These are phyloP conservation scores for Dryadula phaetusa DNA, from an alignment of 2,888 invertebrate species.

Conservation along the genomic window DNA sequence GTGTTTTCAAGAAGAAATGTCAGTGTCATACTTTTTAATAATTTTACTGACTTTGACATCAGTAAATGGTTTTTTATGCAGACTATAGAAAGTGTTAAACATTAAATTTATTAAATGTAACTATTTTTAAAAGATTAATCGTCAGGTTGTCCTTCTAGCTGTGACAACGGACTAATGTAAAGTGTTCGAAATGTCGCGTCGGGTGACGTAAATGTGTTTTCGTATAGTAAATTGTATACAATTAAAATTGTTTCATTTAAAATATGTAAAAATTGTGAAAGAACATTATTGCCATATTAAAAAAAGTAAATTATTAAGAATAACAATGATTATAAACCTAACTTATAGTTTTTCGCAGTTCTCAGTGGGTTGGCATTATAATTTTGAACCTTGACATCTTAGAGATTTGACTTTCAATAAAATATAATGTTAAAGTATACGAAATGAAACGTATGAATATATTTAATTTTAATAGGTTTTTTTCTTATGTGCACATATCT, in stretches of 20 bases:
- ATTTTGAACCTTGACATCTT: constrained; percentile 11
- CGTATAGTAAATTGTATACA: no score
- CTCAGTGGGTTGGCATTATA: not conserved
- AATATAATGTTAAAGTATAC: not conserved
- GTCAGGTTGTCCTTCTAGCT: no score
- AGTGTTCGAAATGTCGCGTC: no score
- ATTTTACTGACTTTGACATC: not conserved
- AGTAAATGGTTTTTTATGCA: not conserved
- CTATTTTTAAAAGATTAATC: no score
- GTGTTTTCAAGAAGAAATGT: constrained; percentile 1
- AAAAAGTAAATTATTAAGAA: not conserved
- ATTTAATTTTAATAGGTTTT: not conserved
- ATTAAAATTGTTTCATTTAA: no score
- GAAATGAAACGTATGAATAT: not conserved
- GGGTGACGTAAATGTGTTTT: no score
- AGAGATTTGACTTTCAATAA: not conserved
- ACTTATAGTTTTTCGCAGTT: not conserved
- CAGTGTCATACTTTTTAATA: not conserved
- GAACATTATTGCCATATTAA: no score
- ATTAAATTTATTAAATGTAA: no score
- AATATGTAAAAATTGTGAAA: no score
- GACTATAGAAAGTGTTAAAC: not conserved
- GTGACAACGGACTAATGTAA: no score
- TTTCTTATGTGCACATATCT: not conserved
- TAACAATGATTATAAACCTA: not conserved